Evolutionary conservation across 2,797 vertebrate genomes (phyloP).

Genomic region (Sebastes vulpes): DNA sequence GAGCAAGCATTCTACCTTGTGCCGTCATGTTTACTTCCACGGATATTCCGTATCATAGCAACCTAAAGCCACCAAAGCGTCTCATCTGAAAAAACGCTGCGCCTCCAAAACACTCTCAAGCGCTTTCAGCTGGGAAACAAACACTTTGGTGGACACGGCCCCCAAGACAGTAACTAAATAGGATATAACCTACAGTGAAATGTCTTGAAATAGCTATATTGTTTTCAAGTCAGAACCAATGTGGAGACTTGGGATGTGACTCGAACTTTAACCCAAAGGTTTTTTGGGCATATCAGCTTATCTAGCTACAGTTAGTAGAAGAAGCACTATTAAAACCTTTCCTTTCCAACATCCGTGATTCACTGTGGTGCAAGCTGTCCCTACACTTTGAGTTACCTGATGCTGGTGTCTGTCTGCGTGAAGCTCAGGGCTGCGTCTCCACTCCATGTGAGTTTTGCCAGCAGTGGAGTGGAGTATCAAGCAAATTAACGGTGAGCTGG

Average conservation of each 20-base stretch:
- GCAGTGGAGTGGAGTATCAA: slow-evolving; percentile 23
- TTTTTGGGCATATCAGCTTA: not conserved
- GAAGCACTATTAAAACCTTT: not conserved
- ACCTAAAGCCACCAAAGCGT: no score
- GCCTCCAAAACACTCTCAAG: no score
- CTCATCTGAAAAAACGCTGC: no score
- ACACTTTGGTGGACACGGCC: no score
- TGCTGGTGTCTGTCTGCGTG: not conserved
- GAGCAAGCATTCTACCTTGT: no score
- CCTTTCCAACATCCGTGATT: not conserved
- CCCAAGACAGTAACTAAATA: not conserved
- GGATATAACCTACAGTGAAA: not conserved
- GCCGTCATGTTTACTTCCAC: no score
- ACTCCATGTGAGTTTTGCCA: slow-evolving; percentile 25
- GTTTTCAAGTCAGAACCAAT: not conserved
- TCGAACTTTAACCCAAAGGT: not conserved
- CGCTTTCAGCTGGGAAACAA: not conserved
- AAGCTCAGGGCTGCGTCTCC: slow-evolving; percentile 17
- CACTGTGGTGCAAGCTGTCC: not conserved
- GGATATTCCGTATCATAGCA: no score
- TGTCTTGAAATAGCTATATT: not conserved
- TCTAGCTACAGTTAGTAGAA: not conserved
- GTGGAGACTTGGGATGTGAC: not conserved
- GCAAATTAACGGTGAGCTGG: slow-evolving; percentile 23
- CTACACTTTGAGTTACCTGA: not conserved